Base-by-base conservation (phyloP, 92 coral and sea anemone species). In the Siderastrea radians region DNA sequence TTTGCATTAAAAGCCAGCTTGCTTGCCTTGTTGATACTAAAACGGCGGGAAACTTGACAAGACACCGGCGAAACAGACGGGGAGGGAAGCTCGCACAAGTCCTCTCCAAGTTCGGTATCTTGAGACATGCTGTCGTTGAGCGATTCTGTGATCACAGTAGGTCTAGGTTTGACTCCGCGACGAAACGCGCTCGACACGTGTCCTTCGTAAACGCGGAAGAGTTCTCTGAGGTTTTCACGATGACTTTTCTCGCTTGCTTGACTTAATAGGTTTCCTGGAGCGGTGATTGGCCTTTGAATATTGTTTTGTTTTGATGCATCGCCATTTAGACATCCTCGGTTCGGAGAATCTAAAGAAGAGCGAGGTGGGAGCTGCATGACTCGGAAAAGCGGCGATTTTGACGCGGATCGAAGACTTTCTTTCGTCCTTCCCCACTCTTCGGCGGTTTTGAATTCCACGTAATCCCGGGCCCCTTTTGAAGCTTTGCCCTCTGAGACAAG, bases 401-500 rank as follows among this genome's bases (percentile, higher is more conserved):
- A 86, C 9, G 95, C 95, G 1, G 95, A 93, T 15, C 90, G 80
- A 38, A 93, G 64, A 66, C 95, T 91, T 66, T 90, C 94, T 68
- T 93, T 74, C 47, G 95, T 90, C 79, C 67, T 73, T 79, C 88
- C 94, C 97, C 97, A 96, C 77, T 94, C 98, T 14, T 93, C 86
- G 1, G 98, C 97, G 53, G 89, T 94, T 47, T 94, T 93, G 60
- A 90, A 93, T 66, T 72, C 74, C 62, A 89, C 68, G 38, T 77
- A 86, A 72, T 96, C 97, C 38, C 97, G 77, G 7, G 95, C 92
- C 19, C 91, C 92, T 86, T 91, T 88, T 16, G 98, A 96, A 1
- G 98, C 98, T 69, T 84, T 81, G 14, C 98, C 98, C 43, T 94
- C 96, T 43, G 96, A 92, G 14, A 90, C 80, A 55, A 96, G 74